phyloP scores from a whole-genome alignment of 2,797 vertebrate genomes.

The Hypotaenidia okinawae region DNA sequence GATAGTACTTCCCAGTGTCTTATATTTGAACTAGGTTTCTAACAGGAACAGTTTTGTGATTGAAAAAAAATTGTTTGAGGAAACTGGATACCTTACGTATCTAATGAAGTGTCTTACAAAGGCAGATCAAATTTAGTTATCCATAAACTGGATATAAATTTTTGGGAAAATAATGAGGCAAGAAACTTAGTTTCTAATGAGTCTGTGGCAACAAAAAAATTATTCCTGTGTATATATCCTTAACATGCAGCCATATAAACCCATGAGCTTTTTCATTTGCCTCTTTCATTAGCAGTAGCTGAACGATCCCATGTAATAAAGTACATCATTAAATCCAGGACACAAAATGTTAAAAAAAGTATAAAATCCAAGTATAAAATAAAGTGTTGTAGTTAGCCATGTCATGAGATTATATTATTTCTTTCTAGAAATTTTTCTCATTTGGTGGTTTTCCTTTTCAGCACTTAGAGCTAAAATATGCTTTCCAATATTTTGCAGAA shows the following conservation, averaged over 20 bases:
- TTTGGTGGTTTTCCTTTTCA: neutral
- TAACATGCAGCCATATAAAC: neutral
- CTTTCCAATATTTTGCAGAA: neutral
- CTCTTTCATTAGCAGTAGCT: neutral
- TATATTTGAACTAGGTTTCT: neutral
- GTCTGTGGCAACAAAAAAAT: neutral
- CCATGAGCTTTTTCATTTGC: accelerated
- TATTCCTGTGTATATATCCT: neutral
- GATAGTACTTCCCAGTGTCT: neutral
- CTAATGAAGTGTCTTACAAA: neutral
- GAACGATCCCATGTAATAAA: neutral
- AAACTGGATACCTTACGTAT: neutral
- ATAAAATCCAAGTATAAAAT: neutral
- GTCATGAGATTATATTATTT: neutral
- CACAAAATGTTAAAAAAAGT: neutral
- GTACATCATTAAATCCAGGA: neutral
- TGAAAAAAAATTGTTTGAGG: neutral
- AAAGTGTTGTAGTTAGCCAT: neutral
- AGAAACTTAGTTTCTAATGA: neutral
- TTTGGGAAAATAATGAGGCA: neutral
- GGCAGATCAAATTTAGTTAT: neutral
- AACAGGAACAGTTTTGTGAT: neutral
- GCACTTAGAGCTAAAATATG: neutral
- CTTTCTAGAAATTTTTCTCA: neutral
- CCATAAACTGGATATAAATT: neutral